Percentiles rank a stretch among this genome's conserved stretches.
phyloP scores from a whole-genome alignment of 2,113 vertebrate species.

The Aphyosemion australe region DNA sequence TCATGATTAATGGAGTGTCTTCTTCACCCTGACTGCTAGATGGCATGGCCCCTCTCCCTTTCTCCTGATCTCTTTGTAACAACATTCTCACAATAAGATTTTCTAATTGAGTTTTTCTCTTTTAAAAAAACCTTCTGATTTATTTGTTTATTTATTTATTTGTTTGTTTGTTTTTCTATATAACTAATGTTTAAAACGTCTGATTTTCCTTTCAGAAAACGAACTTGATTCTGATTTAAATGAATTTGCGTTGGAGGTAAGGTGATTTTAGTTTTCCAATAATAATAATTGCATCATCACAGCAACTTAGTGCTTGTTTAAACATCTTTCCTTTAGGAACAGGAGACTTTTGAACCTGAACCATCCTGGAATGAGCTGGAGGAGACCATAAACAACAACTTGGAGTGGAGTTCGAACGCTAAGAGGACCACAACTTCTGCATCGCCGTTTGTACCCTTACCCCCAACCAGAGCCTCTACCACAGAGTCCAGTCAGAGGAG shows the following conservation, averaged over 20 bases:
- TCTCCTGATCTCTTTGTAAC: slow-evolving; percentile 9
- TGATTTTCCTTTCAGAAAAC: slow-evolving; percentile 65
- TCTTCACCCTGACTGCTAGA: neutral
- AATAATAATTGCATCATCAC: no score
- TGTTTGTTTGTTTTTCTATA: slow-evolving; percentile 10
- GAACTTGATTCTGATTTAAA: slow-evolving; percentile 41
- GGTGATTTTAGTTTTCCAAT: neutral
- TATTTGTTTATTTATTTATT: neutral
- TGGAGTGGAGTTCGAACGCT: slow-evolving; percentile 23
- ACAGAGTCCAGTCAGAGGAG: slow-evolving; percentile 1
- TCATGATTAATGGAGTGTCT: neutral
- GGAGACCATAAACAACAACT: slow-evolving; percentile 33
- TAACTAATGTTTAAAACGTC: slow-evolving; percentile 24
- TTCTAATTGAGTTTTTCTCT: neutral
- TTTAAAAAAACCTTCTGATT: neutral
- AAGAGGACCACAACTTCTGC: slow-evolving; percentile 18
- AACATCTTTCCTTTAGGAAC: slow-evolving; percentile 18
- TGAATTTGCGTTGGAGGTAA: slow-evolving; percentile 71
- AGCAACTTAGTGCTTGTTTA: neutral
- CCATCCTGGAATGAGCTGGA: slow-evolving; percentile 45
- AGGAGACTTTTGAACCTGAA: slow-evolving; percentile 57
- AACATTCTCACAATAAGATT: neutral
- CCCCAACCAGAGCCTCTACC: slow-evolving; percentile 42
- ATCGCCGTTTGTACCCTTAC: slow-evolving; percentile 15
- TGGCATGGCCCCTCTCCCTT: neutral